Evolutionary conservation across 2,888 invertebrate genomes (phyloP).

Genomic region (Zaprionus lineosus): DNA sequence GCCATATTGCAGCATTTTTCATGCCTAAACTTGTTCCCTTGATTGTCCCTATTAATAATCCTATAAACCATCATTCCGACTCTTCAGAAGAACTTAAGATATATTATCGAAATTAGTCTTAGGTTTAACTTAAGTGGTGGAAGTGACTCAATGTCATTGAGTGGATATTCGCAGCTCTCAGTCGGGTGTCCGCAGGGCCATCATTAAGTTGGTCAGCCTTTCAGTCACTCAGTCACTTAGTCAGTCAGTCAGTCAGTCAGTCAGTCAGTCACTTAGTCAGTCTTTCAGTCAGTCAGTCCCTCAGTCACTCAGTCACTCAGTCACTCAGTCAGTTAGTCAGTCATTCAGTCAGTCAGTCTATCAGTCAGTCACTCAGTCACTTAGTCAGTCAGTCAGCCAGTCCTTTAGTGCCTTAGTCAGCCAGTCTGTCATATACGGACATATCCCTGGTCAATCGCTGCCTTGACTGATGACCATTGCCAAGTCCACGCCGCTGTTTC

Average conservation of each 20-base stretch:
- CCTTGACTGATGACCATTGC: conserved; percentile 53
- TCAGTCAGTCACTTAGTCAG: no score
- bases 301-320: no score
- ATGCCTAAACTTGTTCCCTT: no score
- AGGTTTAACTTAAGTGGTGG: conserved; percentile 7
- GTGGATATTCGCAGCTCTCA: conserved; percentile 40
- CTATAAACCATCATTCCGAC: no score
- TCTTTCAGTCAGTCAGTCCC: no score
- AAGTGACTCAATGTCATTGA: conserved; percentile 49
- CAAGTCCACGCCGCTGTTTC: neutral
- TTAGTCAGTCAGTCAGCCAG: no score
- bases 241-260: no score
- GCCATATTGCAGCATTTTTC: no score
- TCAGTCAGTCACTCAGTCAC: no score
- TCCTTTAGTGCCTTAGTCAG: conserved; percentile 7
- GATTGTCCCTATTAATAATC: no score
- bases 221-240: no score
- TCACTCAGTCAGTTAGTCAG: conserved; percentile 47
- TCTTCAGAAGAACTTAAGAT: neutral
- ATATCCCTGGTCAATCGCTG: conserved; percentile 31
- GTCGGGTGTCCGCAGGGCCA: conserved; percentile 42
- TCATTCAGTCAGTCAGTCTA: conserved; percentile 78
- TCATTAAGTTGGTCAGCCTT: conserved; percentile 78
- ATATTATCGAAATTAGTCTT: neutral
- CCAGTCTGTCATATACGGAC: conserved; percentile 43